phyloP scores from a whole-genome alignment of 2,113 vertebrate genomes.

The Apus apus region DNA sequence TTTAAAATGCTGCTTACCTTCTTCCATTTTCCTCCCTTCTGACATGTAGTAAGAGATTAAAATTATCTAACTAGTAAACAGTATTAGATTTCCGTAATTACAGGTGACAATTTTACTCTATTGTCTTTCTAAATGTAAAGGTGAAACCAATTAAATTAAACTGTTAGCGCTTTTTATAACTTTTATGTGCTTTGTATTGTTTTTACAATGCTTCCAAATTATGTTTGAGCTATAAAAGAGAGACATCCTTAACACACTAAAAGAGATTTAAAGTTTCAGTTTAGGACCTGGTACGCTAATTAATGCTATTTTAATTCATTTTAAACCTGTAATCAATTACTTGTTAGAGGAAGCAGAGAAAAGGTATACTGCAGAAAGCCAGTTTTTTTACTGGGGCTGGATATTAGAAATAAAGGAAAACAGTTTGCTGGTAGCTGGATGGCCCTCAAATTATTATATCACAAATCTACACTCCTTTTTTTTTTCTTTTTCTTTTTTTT shows the following conservation, averaged over 20 bases:
- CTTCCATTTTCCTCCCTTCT: slow-evolving; percentile 37
- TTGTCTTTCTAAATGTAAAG: slow-evolving; percentile 60
- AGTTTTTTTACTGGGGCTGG: background rate
- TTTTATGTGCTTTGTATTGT: slow-evolving; percentile 44
- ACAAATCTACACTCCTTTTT: background rate
- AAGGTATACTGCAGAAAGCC: background rate
- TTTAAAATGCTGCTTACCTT: slow-evolving; percentile 3
- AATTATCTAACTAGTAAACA: slow-evolving; percentile 55
- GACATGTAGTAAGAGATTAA: slow-evolving; percentile 49
- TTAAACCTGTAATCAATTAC: slow-evolving; percentile 32
- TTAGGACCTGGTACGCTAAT: slow-evolving; percentile 35
- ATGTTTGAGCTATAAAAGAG: slow-evolving; percentile 34
- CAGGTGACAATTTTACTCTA: slow-evolving; percentile 34
- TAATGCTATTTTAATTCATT: slow-evolving; percentile 8
- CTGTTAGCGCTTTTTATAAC: slow-evolving; percentile 60
- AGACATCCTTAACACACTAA: slow-evolving; percentile 36
- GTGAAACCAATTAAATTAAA: slow-evolving; percentile 68
- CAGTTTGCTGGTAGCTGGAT: background rate
- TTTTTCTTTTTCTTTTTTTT: background rate
- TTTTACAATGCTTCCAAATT: slow-evolving; percentile 62
- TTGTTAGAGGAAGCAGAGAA: background rate
- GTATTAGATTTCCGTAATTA: slow-evolving; percentile 57
- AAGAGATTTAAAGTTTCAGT: slow-evolving; percentile 55
- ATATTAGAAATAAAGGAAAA: background rate
- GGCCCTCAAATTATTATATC: background rate